These are phyloP conservation scores for Eulithis prunata DNA, from an alignment of 2,888 invertebrate species.

Conservation along the genomic window DNA sequence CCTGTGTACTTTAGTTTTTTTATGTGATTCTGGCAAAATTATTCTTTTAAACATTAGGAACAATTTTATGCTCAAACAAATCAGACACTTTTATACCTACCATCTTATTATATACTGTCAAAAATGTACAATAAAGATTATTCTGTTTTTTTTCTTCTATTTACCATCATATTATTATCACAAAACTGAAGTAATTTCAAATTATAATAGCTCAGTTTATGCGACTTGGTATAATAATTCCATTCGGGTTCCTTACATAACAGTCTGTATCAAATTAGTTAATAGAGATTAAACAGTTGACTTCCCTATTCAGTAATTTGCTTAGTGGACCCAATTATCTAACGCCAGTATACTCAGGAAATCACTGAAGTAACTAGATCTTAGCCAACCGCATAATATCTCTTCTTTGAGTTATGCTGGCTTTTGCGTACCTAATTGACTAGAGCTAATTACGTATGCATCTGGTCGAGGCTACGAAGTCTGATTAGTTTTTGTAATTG, in stretches of 20 bases:
- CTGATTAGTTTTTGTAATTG: no score
- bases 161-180: not conserved
- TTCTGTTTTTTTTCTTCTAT: no score
- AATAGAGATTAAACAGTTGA: constrained; percentile 8
- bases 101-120: no score
- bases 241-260: constrained; percentile 7
- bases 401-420: not conserved
- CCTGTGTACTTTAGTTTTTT: no score
- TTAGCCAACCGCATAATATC: not conserved
- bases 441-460: no score
- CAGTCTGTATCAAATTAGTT: constrained; percentile 4
- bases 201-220: not conserved
- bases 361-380: not conserved
- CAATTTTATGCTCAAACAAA: no score
- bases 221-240: not conserved
- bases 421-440: not conserved
- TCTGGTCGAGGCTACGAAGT: no score
- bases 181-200: not conserved
- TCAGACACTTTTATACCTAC: no score
- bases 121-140: no score
- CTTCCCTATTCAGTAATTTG: constrained; percentile 13
- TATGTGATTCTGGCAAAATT: no score
- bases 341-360: constrained; percentile 1
- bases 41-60: no score
- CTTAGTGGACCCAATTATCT: constrained; percentile 16